Conservation (phyloP, 1,140 invertebrate genomes). For the Magallana gigas region DNA sequence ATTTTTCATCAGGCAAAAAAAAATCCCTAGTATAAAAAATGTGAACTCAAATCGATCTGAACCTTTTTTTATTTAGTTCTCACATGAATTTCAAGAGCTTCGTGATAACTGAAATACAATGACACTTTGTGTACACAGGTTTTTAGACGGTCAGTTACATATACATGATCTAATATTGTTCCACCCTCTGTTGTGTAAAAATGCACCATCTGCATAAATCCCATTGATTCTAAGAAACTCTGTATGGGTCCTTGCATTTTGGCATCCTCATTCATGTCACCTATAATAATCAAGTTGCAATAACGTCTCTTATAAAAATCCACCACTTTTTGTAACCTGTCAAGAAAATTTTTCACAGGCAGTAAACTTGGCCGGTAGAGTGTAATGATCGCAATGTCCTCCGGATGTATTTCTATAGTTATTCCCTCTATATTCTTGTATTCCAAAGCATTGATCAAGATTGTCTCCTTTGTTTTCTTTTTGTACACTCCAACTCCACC, state of each 20-base stretch:
- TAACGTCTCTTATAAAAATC: not conserved
- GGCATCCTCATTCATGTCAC: constrained; percentile 10
- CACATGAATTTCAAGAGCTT: constrained; percentile 1
- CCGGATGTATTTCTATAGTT: not conserved
- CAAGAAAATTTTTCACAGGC: not conserved
- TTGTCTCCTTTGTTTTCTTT: not conserved
- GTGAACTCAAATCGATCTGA: not conserved
- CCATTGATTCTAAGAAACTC: not conserved
- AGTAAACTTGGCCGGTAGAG: not conserved
- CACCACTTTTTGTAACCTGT: not conserved
- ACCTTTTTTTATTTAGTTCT: not conserved
- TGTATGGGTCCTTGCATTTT: not conserved
- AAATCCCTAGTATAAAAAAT: not conserved
- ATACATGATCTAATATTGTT: not conserved
- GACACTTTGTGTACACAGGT: not conserved
- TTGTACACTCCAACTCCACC: constrained; percentile 41
- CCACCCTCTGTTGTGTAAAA: constrained; percentile 9
- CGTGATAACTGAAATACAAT: not conserved
- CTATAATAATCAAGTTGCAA: not conserved
- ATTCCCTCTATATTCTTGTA: not conserved
- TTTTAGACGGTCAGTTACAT: not conserved
- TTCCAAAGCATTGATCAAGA: not conserved
- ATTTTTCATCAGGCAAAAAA: constrained; percentile 7
- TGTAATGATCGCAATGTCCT: not conserved
- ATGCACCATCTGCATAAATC: not conserved